Evolutionary conservation across 2,888 invertebrate species (phyloP).

Genomic region (Nebria salina): DNA sequence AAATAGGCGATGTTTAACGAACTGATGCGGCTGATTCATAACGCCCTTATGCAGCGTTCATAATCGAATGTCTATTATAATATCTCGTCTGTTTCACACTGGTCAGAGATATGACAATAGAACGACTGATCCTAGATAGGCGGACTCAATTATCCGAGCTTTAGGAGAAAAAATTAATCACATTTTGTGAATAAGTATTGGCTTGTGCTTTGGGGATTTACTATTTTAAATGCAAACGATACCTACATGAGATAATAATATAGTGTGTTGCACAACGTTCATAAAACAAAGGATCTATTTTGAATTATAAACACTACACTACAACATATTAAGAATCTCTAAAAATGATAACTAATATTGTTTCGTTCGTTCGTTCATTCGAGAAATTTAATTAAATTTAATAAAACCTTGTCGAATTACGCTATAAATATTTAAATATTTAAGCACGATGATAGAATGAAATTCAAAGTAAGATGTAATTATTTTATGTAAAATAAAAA

Average conservation of each 20-base stretch:
- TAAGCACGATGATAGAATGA: background rate
- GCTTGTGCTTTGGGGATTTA: background rate
- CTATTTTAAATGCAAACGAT: background rate
- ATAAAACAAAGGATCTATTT: too few species aligned
- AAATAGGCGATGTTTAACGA: slow-evolving; percentile 16
- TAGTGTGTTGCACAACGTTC: too few species aligned
- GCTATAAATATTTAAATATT: background rate
- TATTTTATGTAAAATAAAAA: background rate
- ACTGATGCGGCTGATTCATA: slow-evolving; percentile 2
- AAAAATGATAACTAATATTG: too few species aligned
- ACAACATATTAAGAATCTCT: too few species aligned
- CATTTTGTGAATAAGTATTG: slow-evolving; percentile 48
- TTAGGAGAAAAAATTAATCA: slow-evolving; percentile 60
- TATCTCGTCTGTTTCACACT: slow-evolving; percentile 53
- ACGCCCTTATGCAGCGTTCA: slow-evolving; percentile 3
- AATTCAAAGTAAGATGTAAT: background rate
- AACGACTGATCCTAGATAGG: slow-evolving; percentile 57
- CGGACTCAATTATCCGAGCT: slow-evolving; percentile 59
- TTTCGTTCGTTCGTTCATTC: background rate
- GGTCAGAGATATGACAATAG: slow-evolving; percentile 57
- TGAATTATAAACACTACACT: too few species aligned
- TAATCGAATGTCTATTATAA: slow-evolving; percentile 53
- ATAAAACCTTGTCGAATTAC: background rate
- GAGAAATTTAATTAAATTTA: background rate
- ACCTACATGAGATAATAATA: too few species aligned